Evolutionary conservation across 1,140 invertebrate genomes (phyloP).

Genomic region (Solenopsis fugax): DNA sequence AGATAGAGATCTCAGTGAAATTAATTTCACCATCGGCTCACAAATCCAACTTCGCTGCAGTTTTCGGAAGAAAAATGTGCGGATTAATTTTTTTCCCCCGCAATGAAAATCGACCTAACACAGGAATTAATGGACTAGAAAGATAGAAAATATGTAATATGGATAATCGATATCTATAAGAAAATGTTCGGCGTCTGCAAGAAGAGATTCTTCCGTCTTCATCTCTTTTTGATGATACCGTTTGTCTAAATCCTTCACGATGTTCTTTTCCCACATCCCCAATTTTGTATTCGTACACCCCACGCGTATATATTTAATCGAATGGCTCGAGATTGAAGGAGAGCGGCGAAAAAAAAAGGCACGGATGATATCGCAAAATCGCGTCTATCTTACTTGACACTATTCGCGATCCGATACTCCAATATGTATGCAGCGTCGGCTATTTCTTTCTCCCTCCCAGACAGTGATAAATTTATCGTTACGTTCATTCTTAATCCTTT

Average conservation of each 20-base stretch:
- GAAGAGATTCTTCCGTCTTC: conserved; percentile 12
- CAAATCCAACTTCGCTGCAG: conserved; percentile 39
- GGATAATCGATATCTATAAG: conserved; percentile 21
- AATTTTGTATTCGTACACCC: conserved; percentile 21
- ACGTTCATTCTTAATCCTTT: conserved; percentile 59
- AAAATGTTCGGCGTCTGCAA: conserved; percentile 16
- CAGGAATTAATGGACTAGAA: conserved; percentile 33
- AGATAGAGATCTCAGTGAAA: conserved; percentile 56
- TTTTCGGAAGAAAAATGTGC: conserved; percentile 45
- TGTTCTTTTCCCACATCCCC: background rate
- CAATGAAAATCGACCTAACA: conserved; percentile 35
- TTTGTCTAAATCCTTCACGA: background rate
- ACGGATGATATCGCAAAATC: conserved; percentile 47
- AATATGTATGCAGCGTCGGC: conserved; percentile 53
- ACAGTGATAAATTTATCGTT: conserved; percentile 65
- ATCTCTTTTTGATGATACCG: background rate
- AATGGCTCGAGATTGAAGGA: conserved; percentile 10
- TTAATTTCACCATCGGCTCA: conserved; percentile 52
- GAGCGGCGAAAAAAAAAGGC: conserved; percentile 13
- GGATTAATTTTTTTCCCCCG: conserved; percentile 42
- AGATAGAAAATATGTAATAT: conserved; percentile 39
- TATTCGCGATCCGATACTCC: conserved; percentile 30
- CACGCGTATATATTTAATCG: conserved; percentile 34
- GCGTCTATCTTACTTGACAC: conserved; percentile 46
- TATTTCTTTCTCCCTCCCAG: conserved; percentile 54